phyloP scores from a whole-genome alignment of 2,888 invertebrate genomes.

The Aradus depressus region DNA sequence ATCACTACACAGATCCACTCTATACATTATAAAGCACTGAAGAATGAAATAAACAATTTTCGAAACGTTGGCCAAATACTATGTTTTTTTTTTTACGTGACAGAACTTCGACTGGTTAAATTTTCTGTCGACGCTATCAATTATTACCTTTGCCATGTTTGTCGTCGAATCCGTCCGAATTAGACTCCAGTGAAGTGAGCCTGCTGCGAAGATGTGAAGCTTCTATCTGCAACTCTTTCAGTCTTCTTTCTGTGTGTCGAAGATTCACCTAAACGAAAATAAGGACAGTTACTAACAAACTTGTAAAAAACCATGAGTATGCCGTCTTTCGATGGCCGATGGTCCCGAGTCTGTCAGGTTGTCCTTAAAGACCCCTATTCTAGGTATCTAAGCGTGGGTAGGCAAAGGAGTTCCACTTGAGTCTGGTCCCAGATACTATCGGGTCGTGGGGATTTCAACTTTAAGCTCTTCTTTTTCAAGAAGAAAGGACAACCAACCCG shows the following conservation, averaged over 20 bases:
- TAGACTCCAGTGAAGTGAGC: conserved; percentile 45
- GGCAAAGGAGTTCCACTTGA: background rate
- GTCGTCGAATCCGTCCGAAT: conserved; percentile 35
- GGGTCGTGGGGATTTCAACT: no score
- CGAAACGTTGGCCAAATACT: no score
- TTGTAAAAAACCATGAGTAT: background rate
- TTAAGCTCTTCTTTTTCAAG: no score
- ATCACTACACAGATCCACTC: no score
- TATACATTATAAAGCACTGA: no score
- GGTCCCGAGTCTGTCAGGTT: no score
- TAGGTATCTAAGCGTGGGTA: background rate
- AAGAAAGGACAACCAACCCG: no score
- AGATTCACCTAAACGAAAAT: conserved; percentile 49
- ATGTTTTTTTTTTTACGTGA: no score
- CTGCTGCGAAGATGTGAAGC: conserved; percentile 53
- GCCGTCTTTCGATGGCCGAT: no score
- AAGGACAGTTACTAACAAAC: no score
- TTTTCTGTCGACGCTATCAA: background rate
- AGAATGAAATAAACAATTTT: no score
- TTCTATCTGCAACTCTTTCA: conserved; percentile 68
- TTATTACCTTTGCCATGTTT: conserved; percentile 34
- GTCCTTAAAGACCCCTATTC: no score
- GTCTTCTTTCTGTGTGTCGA: conserved; percentile 65
- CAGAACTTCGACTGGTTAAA: background rate
- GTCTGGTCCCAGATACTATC: background rate